These are phyloP conservation scores for Helicoverpa zea DNA, from an alignment of 1,140 invertebrate genomes.

Conservation along the genomic window DNA sequence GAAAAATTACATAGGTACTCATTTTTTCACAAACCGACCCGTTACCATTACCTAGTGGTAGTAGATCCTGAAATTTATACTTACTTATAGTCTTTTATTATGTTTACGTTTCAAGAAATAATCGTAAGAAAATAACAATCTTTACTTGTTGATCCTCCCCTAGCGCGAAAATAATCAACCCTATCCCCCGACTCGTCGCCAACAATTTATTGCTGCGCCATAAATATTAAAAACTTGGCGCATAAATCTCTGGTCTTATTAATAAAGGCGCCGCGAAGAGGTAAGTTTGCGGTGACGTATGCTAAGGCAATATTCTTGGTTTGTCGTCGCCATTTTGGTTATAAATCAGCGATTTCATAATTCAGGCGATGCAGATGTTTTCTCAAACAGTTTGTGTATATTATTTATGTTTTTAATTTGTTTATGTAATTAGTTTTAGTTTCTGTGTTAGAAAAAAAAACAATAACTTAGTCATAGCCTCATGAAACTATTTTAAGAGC, in stretches of 20 bases:
- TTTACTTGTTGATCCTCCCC: constrained; percentile 78
- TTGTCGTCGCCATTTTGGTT: constrained; percentile 19
- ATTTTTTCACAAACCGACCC: no score
- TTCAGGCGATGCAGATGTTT: constrained; percentile 12
- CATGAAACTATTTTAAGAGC: no score
- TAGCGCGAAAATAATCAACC: constrained; percentile 80
- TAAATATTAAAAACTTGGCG: constrained; percentile 85
- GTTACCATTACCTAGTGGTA: no score
- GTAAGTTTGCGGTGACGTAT: constrained; percentile 62
- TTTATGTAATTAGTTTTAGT: neutral
- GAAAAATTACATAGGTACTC: no score
- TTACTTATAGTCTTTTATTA: no score
- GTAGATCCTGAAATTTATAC: no score
- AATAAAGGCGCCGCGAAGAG: constrained; percentile 70
- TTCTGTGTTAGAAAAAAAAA: neutral
- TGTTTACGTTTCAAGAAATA: neutral
- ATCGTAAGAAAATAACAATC: constrained; percentile 22
- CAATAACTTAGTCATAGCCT: no score
- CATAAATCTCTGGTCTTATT: constrained; percentile 81
- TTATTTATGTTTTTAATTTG: no score
- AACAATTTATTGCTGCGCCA: constrained; percentile 82
- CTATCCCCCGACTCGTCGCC: constrained; percentile 76
- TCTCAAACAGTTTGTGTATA: neutral
- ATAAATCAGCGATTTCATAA: constrained; percentile 45
- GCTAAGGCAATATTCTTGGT: constrained; percentile 62